Base-by-base conservation (phyloP, 2,888 invertebrate species). In the Cheilosia grossa region DNA sequence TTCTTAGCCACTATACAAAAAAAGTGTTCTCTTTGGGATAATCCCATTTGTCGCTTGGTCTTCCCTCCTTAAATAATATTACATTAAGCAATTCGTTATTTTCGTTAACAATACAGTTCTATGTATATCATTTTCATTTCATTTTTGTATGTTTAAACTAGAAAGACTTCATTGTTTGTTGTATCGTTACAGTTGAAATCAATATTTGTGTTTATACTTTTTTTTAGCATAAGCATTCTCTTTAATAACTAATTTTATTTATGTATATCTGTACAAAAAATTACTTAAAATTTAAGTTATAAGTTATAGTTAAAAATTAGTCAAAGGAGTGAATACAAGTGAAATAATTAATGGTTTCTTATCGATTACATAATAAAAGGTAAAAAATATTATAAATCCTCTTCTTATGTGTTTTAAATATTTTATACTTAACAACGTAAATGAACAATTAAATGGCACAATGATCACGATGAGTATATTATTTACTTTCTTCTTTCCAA, bases 221-320 rank as follows among this genome's bases (percentile, higher is more conserved):
- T 81, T 24, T 72, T 74, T 40, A 86, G 81, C 75, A 83, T 70
- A 87, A 86, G 73, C 73, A 77, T 47, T 79, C 17, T 37, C 56
- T 24, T 78, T 53, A 7, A 47, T 49, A 47, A 64, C 37, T 69
- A 66, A 10, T 40, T 47, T 53, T 21, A 21, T 63, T 75, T 54
- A 70, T 87, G 61, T 79, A 64, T 69, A 80, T 78, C 87, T 88
- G 88, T 88, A 87, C 88, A 88, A 87, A 88, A 87, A 80, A 87
- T 75, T 73, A 73, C 53, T 74, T 66, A 77, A n/a, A 74, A 58
- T 75, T 72, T 63, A 63, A 64, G 78, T 80, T 78, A 78, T 85
- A 81, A 85, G 44, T 72, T 80, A 59, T 54, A 64, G 7, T 27
- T 77, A 47, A 80, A 69, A 69, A 72, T 63, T 64, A 70, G 64